These are phyloP conservation scores for Trachelus iudaicus DNA, from an alignment of 2,888 invertebrate species.

Conservation along the genomic window DNA sequence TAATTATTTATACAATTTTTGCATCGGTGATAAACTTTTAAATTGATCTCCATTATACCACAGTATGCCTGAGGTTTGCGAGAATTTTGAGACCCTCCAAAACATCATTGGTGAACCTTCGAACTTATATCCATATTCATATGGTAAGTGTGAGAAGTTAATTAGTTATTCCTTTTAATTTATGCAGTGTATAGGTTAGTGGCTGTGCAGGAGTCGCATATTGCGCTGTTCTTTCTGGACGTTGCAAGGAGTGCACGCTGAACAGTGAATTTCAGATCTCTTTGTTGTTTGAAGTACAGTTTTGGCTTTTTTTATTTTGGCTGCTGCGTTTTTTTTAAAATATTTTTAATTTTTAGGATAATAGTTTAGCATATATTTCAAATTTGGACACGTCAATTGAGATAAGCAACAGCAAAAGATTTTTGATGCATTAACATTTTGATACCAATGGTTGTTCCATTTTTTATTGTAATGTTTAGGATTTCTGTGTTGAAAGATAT, in stretches of 20 bases:
- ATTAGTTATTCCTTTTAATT: not conserved
- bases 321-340: too few species aligned
- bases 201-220: not conserved
- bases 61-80: conserved; percentile 17
- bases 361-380: not conserved
- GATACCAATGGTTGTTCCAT: too few species aligned
- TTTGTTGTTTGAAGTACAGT: not conserved
- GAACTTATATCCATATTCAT: conserved; percentile 5
- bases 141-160: not conserved
- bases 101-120: conserved; percentile 1
- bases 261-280: not conserved
- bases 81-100: conserved; percentile 9
- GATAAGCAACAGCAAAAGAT: not conserved
- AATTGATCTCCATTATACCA: not conserved
- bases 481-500: not conserved
- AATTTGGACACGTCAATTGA: not conserved
- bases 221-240: not conserved
- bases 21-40: not conserved
- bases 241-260: not conserved
- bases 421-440: not conserved
- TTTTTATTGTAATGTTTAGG: too few species aligned
- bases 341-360: not conserved
- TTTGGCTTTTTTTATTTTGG: not conserved
- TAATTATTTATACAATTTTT: not conserved
- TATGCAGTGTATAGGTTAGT: not conserved